These are phyloP conservation scores for Macropus fuliginosus DNA, from an alignment of 2,797 vertebrate species.

Conservation along the genomic window DNA sequence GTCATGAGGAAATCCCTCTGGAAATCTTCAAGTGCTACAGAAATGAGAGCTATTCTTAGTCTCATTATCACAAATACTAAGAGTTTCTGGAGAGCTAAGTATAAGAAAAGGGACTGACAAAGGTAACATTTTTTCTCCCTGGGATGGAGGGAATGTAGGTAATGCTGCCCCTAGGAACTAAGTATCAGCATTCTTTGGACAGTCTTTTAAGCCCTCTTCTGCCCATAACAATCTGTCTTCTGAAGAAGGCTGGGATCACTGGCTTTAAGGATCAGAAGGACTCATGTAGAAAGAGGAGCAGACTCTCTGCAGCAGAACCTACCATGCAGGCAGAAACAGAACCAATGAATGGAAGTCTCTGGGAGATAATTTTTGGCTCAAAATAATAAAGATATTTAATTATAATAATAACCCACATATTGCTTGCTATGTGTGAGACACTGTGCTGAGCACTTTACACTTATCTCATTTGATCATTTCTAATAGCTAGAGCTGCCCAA, in stretches of 20 bases:
- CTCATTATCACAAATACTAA: background rate
- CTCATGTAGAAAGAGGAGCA: background rate
- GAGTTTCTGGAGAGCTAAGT: background rate
- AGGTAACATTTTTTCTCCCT: background rate
- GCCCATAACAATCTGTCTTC: background rate
- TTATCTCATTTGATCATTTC: background rate
- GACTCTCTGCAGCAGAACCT: background rate
- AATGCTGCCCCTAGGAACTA: background rate
- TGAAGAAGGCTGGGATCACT: background rate
- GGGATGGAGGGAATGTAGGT: background rate
- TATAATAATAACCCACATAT: background rate
- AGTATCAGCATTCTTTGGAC: background rate
- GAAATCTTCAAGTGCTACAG: background rate
- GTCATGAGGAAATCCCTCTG: background rate
- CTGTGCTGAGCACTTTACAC: background rate
- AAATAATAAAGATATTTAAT: background rate
- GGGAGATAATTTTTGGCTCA: background rate
- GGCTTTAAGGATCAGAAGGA: background rate
- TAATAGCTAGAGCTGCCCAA: background rate
- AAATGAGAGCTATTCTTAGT: background rate
- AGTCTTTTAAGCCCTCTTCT: background rate
- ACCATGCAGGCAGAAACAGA: background rate
- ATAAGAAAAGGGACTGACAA: background rate
- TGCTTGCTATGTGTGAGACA: background rate
- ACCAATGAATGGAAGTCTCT: background rate